Percentiles rank a stretch among this genome's conserved stretches.
These are phyloP conservation scores for Pseudanteris insignis DNA, from an alignment of 2,888 invertebrate species.

Conservation along the genomic window DNA sequence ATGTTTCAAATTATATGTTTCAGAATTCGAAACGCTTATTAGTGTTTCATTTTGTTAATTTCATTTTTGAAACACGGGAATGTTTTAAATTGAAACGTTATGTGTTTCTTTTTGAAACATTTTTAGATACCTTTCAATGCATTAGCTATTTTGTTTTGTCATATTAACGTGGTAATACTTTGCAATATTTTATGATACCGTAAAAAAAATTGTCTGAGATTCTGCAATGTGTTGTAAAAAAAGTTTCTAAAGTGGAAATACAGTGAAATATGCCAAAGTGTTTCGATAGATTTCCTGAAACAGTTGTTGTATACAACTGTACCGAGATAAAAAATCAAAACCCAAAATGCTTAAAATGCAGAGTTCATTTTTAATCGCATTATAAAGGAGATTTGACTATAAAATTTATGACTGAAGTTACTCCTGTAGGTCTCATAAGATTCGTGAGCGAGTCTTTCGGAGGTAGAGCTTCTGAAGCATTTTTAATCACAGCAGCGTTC, in stretches of 20 bases:
- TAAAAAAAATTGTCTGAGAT: conserved; percentile 24
- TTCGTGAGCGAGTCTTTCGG: conserved; percentile 48
- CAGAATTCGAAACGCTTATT: too few species aligned
- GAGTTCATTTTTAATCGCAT: conserved; percentile 46
- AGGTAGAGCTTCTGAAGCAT: conserved; percentile 48
- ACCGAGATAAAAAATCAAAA: conserved; percentile 49
- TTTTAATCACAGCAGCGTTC: too few species aligned
- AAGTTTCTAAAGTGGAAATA: conserved; percentile 43
- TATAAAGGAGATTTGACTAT: conserved; percentile 46
- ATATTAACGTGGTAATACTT: conserved; percentile 11
- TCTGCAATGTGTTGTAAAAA: conserved; percentile 15
- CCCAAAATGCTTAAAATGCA: conserved; percentile 45
- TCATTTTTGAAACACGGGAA: too few species aligned
- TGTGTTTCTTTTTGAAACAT: too few species aligned
- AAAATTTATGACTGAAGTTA: conserved; percentile 50
- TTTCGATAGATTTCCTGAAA: conserved; percentile 47
- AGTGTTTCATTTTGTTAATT: too few species aligned
- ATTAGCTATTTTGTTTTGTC: conserved; percentile 12
- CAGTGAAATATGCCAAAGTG: conserved; percentile 46
- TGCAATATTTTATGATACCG: conserved; percentile 18
- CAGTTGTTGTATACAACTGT: conserved; percentile 49
- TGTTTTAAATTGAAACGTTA: too few species aligned
- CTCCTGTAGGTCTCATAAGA: conserved; percentile 48
- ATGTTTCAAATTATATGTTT: too few species aligned
- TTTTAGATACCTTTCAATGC: conserved; percentile 23